Conservation (phyloP, 1,140 invertebrate species). For the Leptinotarsa lineolata region DNA sequence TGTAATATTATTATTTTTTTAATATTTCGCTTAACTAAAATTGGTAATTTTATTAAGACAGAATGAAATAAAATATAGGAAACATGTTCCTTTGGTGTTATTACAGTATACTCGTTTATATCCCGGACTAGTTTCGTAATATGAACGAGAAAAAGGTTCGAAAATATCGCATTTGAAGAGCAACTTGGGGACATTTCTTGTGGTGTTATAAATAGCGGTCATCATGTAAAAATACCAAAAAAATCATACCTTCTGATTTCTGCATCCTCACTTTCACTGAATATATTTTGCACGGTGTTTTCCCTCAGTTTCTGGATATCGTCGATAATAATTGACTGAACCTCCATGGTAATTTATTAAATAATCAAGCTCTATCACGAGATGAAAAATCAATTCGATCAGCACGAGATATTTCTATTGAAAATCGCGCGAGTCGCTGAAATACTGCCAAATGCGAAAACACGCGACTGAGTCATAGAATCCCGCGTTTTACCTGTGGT, state of each 20-base stretch:
- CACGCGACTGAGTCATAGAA: slow-evolving; percentile 29
- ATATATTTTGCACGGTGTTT: slow-evolving; percentile 18
- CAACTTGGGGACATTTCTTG: too few species aligned
- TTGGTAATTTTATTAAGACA: too few species aligned
- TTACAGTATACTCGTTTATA: too few species aligned
- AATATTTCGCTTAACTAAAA: too few species aligned
- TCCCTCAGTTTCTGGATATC: slow-evolving; percentile 1
- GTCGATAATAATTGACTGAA: neutral
- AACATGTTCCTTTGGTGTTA: too few species aligned
- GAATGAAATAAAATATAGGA: too few species aligned
- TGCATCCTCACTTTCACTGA: slow-evolving; percentile 14
- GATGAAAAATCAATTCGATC: neutral
- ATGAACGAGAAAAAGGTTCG: too few species aligned
- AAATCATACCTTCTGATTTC: slow-evolving; percentile 12
- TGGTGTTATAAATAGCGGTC: too few species aligned
- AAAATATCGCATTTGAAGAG: too few species aligned
- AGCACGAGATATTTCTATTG: neutral
- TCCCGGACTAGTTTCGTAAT: too few species aligned
- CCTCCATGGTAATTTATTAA: neutral
- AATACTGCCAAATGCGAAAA: slow-evolving; percentile 12
- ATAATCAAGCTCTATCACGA: neutral
- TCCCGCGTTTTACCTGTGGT: slow-evolving; percentile 25
- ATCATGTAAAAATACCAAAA: too few species aligned
- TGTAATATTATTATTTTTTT: too few species aligned
- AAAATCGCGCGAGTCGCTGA: slow-evolving; percentile 12